phyloP scores from a whole-genome alignment of 2,888 invertebrate species.

The Himalopsyche tibetana region DNA sequence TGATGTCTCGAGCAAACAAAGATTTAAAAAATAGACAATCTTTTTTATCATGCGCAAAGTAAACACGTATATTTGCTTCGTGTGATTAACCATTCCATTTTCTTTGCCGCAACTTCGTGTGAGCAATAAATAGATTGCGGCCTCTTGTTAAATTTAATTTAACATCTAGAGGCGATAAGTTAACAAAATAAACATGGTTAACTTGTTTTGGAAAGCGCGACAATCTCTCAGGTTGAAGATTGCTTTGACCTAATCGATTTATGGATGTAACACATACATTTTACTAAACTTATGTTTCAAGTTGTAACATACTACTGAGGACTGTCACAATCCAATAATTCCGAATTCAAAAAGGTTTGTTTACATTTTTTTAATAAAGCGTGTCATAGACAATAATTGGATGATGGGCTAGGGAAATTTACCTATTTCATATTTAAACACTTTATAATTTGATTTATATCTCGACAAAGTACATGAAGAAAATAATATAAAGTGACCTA shows the following conservation, averaged over 20 bases:
- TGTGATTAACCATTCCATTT: slow-evolving; percentile 36
- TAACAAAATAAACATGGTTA: slow-evolving; percentile 32
- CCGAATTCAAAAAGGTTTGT: slow-evolving; percentile 3
- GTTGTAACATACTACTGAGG: neutral
- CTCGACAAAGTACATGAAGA: too few species aligned
- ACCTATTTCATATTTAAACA: too few species aligned
- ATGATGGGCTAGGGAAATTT: neutral
- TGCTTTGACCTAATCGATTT: slow-evolving; percentile 26
- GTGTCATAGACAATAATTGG: neutral
- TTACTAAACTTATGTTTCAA: neutral
- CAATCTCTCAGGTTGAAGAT: slow-evolving; percentile 18
- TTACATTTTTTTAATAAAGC: neutral
- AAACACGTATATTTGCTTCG: slow-evolving; percentile 11
- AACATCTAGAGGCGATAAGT: slow-evolving; percentile 31
- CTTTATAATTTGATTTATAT: too few species aligned
- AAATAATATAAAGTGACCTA: too few species aligned
- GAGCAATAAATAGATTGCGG: slow-evolving; percentile 28
- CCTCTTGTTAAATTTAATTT: slow-evolving; percentile 26
- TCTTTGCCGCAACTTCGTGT: slow-evolving; percentile 4
- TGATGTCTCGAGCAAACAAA: neutral
- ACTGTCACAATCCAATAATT: neutral
- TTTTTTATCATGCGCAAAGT: slow-evolving; percentile 12
- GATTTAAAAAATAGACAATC: neutral
- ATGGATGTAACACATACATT: neutral
- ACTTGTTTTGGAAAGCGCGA: slow-evolving; percentile 29